These are phyloP conservation scores for Aphaenogaster ashmeadi DNA, from an alignment of 1,140 invertebrate species.

Conservation along the genomic window DNA sequence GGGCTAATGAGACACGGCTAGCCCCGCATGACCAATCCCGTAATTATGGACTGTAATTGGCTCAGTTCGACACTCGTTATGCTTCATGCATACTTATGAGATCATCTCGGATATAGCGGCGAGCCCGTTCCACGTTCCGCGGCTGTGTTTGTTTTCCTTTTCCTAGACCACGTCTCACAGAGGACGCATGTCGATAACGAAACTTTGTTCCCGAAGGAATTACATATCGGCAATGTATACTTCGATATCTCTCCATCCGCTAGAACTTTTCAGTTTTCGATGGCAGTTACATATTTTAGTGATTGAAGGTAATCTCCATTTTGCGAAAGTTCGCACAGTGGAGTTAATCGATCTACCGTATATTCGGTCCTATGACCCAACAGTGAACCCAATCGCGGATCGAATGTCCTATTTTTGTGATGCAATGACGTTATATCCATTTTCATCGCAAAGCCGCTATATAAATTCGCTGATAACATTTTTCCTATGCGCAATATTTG, in stretches of 20 bases:
- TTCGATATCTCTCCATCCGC: constrained; percentile 16
- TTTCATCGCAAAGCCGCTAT: not conserved
- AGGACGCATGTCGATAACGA: not conserved
- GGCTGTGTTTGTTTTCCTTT: constrained; percentile 13
- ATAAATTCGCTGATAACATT: constrained; percentile 29
- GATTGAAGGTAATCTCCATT: constrained; percentile 13
- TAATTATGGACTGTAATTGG: constrained; percentile 72
- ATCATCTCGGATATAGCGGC: constrained; percentile 27
- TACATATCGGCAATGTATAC: not conserved
- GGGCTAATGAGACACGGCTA: constrained; percentile 53
- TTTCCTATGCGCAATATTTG: not conserved
- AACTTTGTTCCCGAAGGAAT: constrained; percentile 29
- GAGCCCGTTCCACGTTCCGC: not conserved
- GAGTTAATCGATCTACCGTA: constrained; percentile 50
- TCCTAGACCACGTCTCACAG: not conserved
- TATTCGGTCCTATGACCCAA: constrained; percentile 3
- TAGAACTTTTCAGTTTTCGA: constrained; percentile 28
- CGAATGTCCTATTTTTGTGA: constrained; percentile 20
- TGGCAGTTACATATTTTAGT: constrained; percentile 31
- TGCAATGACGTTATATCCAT: constrained; percentile 5
- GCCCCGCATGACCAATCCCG: constrained; percentile 49
- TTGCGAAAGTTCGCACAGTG: not conserved
- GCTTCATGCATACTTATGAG: constrained; percentile 58
- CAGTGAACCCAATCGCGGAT: not conserved
- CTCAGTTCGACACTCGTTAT: constrained; percentile 43